A percentile compares a stretch with the other conserved stretches of the same genome.
These are phyloP conservation scores for Tangara arthus DNA, from an alignment of 2,797 vertebrate species.

Conservation along the genomic window DNA sequence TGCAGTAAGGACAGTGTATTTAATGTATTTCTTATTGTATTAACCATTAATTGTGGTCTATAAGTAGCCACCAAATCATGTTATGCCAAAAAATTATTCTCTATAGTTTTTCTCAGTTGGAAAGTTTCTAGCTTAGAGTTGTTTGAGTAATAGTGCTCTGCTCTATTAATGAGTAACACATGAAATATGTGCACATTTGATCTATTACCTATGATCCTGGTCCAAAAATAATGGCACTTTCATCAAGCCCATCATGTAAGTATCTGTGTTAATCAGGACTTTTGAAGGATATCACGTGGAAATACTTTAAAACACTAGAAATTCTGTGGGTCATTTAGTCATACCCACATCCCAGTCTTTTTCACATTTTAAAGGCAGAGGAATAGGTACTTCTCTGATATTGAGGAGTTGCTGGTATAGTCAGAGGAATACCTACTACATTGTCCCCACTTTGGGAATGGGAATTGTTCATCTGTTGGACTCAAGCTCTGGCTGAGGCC, in stretches of 20 bases:
- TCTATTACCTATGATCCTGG: background rate
- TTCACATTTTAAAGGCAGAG: background rate
- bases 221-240: background rate
- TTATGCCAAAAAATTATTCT: constrained; percentile 13
- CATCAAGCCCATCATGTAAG: background rate
- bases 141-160: background rate
- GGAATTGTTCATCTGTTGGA: background rate
- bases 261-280: background rate
- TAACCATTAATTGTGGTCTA: constrained; percentile 20
- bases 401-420: accelerated
- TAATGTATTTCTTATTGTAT: constrained; percentile 48
- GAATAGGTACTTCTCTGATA: background rate
- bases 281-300: background rate
- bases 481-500: background rate
- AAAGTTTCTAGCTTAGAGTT: background rate
- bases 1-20: constrained; percentile 30
- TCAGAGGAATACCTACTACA: background rate
- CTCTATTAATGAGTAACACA: background rate
- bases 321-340: background rate
- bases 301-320: background rate
- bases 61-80: constrained; percentile 20
- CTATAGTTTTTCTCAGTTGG: background rate
- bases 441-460: background rate
- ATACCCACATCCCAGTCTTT: background rate
- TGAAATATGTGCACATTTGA: background rate